A percentile compares a stretch with the other conserved stretches of the same genome.
These are phyloP conservation scores for Jaculus jaculus DNA, from an alignment of 2,113 vertebrate genomes.

Conservation along the genomic window DNA sequence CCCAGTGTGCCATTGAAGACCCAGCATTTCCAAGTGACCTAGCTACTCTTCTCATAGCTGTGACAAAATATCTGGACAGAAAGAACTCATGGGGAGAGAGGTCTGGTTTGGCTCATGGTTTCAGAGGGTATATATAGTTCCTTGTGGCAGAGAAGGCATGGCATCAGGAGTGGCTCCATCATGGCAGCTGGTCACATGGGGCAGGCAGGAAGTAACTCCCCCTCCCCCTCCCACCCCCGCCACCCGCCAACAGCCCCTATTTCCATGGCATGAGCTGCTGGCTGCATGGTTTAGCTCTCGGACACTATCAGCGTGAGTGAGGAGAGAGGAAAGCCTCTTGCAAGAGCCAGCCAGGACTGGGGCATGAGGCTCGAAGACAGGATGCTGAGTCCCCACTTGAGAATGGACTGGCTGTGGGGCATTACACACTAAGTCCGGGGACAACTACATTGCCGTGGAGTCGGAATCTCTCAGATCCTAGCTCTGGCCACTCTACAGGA, in stretches of 20 bases:
- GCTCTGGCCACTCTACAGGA: neutral
- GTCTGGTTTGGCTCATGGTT: no score
- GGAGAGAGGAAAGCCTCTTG: neutral
- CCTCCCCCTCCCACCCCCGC: no score
- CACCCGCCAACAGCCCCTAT: neutral
- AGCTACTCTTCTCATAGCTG: no score
- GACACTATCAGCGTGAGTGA: no score
- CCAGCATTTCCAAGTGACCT: no score
- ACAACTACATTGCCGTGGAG: fast-evolving
- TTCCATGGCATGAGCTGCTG: neutral
- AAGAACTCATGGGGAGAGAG: no score
- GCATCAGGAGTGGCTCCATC: no score
- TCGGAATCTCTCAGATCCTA: neutral
- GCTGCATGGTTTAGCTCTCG: neutral
- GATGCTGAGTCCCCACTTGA: neutral
- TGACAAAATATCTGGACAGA: no score
- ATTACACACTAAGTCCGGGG: neutral
- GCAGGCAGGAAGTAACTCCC: no score
- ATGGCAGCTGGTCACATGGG: no score
- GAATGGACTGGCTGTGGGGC: neutral
- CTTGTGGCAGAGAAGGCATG: no score
- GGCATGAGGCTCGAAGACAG: neutral
- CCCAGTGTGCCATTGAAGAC: fast-evolving
- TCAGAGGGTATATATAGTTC: no score
- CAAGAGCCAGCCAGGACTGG: fast-evolving